Evolutionary conservation across 2,888 invertebrate genomes (phyloP), one percentile per base, ranked within the genome.

Genomic region (Dugesia japonica): DNA sequence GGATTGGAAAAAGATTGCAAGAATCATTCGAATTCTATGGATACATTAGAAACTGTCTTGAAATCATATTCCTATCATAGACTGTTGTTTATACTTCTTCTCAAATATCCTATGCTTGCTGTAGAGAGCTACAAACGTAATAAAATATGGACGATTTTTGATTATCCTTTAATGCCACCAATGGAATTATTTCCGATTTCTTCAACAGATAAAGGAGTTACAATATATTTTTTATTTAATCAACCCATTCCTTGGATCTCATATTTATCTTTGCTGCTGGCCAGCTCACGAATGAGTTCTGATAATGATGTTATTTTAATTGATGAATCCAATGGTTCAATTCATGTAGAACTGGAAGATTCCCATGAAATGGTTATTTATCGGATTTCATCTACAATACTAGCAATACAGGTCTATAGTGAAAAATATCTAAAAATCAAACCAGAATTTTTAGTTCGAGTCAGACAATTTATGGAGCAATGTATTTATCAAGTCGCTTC

Each of bases 151-250:
- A 56, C 56, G 7, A 23, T 56, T 56, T 56, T 56, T n/a, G 56
- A 56, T 56, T 56, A 56, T 56, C 56, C 56, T n/a, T n/a, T 56
- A 56, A 1, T 9, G 17, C 9, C 56, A 7, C n/a, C 56, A 56
- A 23, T 20, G 4, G 23, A 56, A 20, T n/a, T 56, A 13, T 56
- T 20, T 56, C 56, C 56, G 4, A 56, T 56, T 9, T 56, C 56
- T 4, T 23, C 23, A 56, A 13, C 56, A 7, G 56, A 56, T 20
- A 56, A 56, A 56, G 56, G 56, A n/a, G n/a, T 56, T 4, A 56
- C 56, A 56, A 56, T 56, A n/a, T 56, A 56, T n/a, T 56, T 56
- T 56, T 56, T 56, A 56, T 56, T 56, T 56, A 56, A 56, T 56
- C 56, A 56, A 13, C 56, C 56, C 4, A 56, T 56, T 56, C 56